Evolutionary conservation across 2,888 invertebrate species (phyloP), one percentile per base, ranked within the genome.

Genomic region (Thymelicus lineola): DNA sequence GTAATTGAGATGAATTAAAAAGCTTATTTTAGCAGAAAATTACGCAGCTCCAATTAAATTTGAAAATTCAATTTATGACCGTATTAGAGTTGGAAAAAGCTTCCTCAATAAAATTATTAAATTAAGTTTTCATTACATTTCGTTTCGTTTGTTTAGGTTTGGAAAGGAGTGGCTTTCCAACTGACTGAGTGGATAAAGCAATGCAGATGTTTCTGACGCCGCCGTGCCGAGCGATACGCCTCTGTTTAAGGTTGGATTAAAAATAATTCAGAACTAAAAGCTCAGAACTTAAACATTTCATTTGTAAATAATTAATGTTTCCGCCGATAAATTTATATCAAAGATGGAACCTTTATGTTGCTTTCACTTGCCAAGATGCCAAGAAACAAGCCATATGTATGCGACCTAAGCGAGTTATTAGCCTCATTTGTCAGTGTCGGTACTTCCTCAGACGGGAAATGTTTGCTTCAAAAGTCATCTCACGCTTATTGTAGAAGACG

Each of bases 361-460:
- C 65, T 46, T 70, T 61, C 63, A 10, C 46, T 46, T 57, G 67
- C 63, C 50, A 66, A 57, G 65, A 67, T 57, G 67, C 63, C 50
- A 66, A 57, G 65, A 67, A 53, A 67, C 59, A 64, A 62, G 60
- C 36, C 70, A 72, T 73, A 82, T 82, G 82, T 85, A 82, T 82
- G 82, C 80, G 83, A 82, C 82, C 81, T 81, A 77, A 77, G 82
- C 82, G 84, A 89, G 84, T 89, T 89, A 90, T 90, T 88, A 88
- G 86, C 83, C 82, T 86, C 87, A 91, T 91, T 85, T 87, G 87
- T 91, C 91, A 90, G 82, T 85, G 90, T 87, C 89, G 83, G 86
- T 86, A 91, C 90, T 89, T 89, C 84, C 87, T 86, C 83, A 83
- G 83, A 82, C 79, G 80, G 77, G 82, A 84, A 86, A 87, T 85